Conservation (phyloP, 2,113 vertebrate species). For the Dicrurus megarhynchus region DNA sequence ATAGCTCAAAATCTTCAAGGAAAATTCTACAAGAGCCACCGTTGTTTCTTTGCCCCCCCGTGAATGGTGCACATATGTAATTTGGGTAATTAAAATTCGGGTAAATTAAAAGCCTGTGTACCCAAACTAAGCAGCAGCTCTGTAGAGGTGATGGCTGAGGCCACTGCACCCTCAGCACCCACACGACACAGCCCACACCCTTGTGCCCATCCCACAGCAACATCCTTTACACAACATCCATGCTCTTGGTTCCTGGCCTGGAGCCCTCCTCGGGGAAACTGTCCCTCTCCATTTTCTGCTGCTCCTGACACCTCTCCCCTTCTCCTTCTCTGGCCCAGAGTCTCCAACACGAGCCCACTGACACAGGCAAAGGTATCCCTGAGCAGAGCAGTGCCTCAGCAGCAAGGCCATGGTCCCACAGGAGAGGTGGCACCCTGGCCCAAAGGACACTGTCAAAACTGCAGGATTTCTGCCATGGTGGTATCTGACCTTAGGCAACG, state of each 20-base stretch:
- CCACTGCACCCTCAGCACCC: not conserved
- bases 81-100: not conserved
- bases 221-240: not conserved
- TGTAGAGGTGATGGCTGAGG: not conserved
- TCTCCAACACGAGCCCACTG: accelerated
- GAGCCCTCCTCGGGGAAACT: not conserved
- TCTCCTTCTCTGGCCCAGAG: accelerated
- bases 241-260: accelerated
- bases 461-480: not conserved
- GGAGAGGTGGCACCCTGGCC: not conserved
- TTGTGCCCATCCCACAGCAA: not conserved
- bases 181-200: accelerated
- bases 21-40: not conserved
- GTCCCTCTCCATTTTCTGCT: not conserved
- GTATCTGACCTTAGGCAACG: not conserved
- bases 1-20: not conserved
- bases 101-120: not conserved
- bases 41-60: not conserved
- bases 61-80: accelerated
- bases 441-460: not conserved
- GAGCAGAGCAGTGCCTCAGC: not conserved
- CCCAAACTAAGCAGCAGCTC: not conserved
- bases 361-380: accelerated
- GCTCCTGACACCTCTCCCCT: not conserved
- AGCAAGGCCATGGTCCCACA: not conserved